Evolutionary conservation across 2,797 vertebrate genomes (phyloP).

Genomic region (Oryzias dopingdopingensis): DNA sequence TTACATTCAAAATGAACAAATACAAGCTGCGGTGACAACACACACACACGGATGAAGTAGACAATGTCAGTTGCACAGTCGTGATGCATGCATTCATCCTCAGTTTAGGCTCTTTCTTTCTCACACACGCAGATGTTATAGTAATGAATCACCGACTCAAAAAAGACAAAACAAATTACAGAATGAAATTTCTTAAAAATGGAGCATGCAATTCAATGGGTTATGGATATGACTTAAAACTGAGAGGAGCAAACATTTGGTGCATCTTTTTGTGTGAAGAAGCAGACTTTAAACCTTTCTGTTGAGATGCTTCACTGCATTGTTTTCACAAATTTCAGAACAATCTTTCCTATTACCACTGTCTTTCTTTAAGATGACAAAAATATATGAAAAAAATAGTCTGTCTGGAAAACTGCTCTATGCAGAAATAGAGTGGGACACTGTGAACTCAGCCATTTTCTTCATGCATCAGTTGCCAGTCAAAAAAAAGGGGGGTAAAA

Average conservation of each 20-base stretch:
- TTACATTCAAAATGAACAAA: conserved; percentile 48
- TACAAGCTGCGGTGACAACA: conserved; percentile 45
- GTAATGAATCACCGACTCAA: conserved; percentile 56
- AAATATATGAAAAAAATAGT: too few species aligned
- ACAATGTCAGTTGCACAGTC: conserved; percentile 28
- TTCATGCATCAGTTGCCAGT: conserved; percentile 35
- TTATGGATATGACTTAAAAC: conserved; percentile 31
- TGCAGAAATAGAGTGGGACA: conserved; percentile 13
- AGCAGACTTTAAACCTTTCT: too few species aligned
- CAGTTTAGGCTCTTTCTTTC: conserved; percentile 17
- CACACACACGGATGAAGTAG: conserved; percentile 43
- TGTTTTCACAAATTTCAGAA: too few species aligned
- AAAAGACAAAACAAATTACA: conserved; percentile 26
- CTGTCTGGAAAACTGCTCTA: background rate
- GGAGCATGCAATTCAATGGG: conserved; percentile 79
- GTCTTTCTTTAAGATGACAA: background rate
- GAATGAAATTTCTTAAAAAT: conserved; percentile 17
- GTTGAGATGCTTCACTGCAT: too few species aligned
- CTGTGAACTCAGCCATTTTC: conserved; percentile 36
- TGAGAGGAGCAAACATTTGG: conserved; percentile 31
- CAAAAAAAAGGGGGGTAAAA: conserved; percentile 20
- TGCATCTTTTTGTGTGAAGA: too few species aligned
- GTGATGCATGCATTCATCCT: conserved; percentile 16
- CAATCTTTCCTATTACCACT: too few species aligned
- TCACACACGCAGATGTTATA: conserved; percentile 31